Conservation (phyloP, 2,113 vertebrate genomes). For the Plectropomus leopardus region DNA sequence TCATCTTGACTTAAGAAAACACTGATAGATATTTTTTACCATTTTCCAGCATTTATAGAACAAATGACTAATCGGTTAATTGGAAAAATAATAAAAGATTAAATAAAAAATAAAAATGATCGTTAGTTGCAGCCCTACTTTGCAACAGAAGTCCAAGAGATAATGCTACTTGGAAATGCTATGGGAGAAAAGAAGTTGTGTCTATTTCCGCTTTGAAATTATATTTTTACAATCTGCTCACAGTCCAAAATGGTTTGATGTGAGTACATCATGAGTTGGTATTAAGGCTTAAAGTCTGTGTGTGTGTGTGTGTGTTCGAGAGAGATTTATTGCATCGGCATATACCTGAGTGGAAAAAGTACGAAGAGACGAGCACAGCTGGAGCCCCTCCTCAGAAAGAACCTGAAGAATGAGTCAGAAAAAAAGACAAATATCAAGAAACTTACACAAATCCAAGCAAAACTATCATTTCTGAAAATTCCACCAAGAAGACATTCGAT, state of each 20-base stretch:
- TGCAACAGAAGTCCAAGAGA: too few relatives aligned
- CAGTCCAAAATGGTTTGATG: neutral
- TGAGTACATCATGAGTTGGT: neutral
- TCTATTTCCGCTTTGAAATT: neutral
- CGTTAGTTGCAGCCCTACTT: too few relatives aligned
- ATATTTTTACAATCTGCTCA: neutral
- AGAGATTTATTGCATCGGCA: neutral
- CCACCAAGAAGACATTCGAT: neutral
- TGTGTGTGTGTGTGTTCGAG: neutral
- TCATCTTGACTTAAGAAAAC: too few relatives aligned
- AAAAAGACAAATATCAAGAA: slow-evolving; percentile 11
- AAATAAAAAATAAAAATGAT: too few relatives aligned
- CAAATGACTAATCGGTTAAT: too few relatives aligned
- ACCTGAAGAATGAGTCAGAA: slow-evolving; percentile 82
- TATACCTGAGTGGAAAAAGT: slow-evolving; percentile 92
- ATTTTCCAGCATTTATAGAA: too few relatives aligned
- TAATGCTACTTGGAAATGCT: too few relatives aligned
- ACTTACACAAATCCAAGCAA: neutral
- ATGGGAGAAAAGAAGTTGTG: too few relatives aligned
- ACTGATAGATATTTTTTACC: too few relatives aligned
- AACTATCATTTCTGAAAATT: neutral
- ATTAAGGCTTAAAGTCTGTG: neutral
- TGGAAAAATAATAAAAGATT: too few relatives aligned
- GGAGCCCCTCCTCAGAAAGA: slow-evolving; percentile 93
- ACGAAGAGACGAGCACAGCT: slow-evolving; percentile 90